Evolutionary conservation across 1,140 invertebrate species (phyloP).

Genomic region (Phocides pigmalion): DNA sequence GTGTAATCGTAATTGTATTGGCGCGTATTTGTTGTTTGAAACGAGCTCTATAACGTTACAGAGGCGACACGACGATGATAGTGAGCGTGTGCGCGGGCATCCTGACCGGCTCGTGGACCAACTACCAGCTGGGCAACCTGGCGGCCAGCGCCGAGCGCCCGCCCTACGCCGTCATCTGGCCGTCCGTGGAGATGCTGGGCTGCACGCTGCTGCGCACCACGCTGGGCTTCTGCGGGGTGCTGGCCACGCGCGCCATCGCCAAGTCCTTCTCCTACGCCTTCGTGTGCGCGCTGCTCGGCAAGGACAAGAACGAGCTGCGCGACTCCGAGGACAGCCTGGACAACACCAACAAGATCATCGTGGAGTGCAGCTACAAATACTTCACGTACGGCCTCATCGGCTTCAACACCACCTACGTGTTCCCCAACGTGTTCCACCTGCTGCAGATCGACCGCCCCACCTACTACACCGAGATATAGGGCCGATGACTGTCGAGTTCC

Average conservation of each 20-base stretch:
- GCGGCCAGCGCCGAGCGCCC: constrained; percentile 79
- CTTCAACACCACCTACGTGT: constrained; percentile 89
- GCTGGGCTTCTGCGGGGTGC: constrained; percentile 89
- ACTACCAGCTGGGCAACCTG: constrained; percentile 91
- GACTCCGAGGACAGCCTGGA: constrained; percentile 86
- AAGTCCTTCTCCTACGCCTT: constrained; percentile 89
- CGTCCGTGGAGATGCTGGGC: constrained; percentile 88
- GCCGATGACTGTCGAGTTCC: no score
- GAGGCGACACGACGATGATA: constrained; percentile 94
- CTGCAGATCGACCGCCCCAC: constrained; percentile 91
- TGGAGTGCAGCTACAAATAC: constrained; percentile 93
- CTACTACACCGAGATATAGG: constrained; percentile 93
- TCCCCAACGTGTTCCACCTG: constrained; percentile 90
- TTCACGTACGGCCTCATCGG: constrained; percentile 90
- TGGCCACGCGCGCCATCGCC: constrained; percentile 87
- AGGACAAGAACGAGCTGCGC: constrained; percentile 86
- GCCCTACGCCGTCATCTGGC: constrained; percentile 92
- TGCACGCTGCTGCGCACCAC: constrained; percentile 87
- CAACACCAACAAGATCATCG: constrained; percentile 88
- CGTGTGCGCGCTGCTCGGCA: constrained; percentile 87
- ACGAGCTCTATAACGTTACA: constrained; percentile 64
- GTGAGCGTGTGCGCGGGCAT: constrained; percentile 92
- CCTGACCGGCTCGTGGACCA: constrained; percentile 92
- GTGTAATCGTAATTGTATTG: no score
- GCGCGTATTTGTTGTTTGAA: constrained; percentile 18